Evolutionary conservation across 2,888 invertebrate genomes (phyloP), one percentile per base, ranked within the genome.

Genomic region (Pardosa pseudoannulata): DNA sequence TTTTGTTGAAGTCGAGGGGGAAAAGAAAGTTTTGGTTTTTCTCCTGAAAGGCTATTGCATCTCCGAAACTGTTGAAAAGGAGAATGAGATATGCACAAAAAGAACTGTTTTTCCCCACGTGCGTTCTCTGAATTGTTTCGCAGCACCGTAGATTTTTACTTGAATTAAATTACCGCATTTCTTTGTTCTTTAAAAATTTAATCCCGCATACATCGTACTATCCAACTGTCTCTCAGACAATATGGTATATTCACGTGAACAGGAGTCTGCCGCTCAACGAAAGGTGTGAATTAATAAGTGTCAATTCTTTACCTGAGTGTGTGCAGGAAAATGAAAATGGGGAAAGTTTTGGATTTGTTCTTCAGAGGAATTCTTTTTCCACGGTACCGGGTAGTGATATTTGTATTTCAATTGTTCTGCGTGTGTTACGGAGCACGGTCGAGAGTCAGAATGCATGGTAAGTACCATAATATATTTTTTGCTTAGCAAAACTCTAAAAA

Each of bases 371-470:
- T 56, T 56, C 2, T 23, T 1, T 56, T 56, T 23, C 56, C 23
- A 56, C n/a, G 56, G 23, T 23, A 16, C 56, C 56, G 16, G 23
- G 56, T 56, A 23, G 19, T 56, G 56, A 23, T 56, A 23, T 19
- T 56, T 56, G 1, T 56, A 23, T 56, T 56, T 56, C 19, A 19
- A 23, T 1, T 56, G 5, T 16, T 56, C 56, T 56, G 56, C 23
- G 56, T 56, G 3, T 56, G 23, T 56, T 56, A 5, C 23, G 56
- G 56, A 23, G 56, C 56, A 11, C 1, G 56, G 11, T 1, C 56
- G 23, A 56, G 56, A 56, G 56, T 23, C 6, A 56, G 23, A 56
- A 56, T 56, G 56, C 56, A 56, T 23, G 56, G 56, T 56, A 11
- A 56, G 56, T 56, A 1, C 9, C 9, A 36, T 36, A 36, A 7